phyloP scores from a whole-genome alignment of 2,797 vertebrate species.

The Rachycentron canadum region DNA sequence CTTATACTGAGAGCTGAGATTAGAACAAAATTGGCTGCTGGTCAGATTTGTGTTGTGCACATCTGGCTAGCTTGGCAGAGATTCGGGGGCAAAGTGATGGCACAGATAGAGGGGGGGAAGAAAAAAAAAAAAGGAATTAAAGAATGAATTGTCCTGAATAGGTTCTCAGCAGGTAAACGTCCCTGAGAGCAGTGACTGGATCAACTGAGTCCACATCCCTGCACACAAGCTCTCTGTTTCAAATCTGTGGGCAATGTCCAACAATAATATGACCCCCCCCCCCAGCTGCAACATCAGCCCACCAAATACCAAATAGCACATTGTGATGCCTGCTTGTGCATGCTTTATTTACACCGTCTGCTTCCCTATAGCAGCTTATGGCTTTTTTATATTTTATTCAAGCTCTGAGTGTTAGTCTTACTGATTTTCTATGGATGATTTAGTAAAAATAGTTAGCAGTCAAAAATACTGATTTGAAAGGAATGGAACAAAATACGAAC shows the following conservation, averaged over 20 bases:
- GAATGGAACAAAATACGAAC: not conserved
- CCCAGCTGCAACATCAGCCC: conserved; percentile 20
- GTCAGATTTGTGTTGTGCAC: conserved; percentile 71
- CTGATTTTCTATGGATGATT: conserved; percentile 26
- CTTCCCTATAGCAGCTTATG: conserved; percentile 27
- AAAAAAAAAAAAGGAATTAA: conserved; percentile 49
- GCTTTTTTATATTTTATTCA: conserved; percentile 42
- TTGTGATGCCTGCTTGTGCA: conserved; percentile 74
- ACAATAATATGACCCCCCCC: not conserved
- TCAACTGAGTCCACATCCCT: conserved; percentile 32
- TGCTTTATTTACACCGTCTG: conserved; percentile 60
- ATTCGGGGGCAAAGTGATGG: conserved; percentile 61
- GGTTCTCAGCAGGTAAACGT: conserved; percentile 44
- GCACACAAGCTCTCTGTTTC: conserved; percentile 22
- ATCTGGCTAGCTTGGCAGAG: conserved; percentile 67
- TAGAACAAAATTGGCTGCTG: conserved; percentile 75
- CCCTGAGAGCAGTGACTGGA: conserved; percentile 53
- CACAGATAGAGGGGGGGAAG: conserved; percentile 20
- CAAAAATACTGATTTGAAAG: conserved; percentile 23
- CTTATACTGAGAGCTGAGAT: conserved; percentile 73
- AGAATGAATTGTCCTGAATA: conserved; percentile 56
- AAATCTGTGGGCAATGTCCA: conserved; percentile 19
- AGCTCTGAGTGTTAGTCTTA: conserved; percentile 29
- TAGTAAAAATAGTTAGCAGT: conserved; percentile 15
- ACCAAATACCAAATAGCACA: conserved; percentile 55